phyloP scores from a whole-genome alignment of 92 coral and sea anemone species.

The Muricea muricata region DNA sequence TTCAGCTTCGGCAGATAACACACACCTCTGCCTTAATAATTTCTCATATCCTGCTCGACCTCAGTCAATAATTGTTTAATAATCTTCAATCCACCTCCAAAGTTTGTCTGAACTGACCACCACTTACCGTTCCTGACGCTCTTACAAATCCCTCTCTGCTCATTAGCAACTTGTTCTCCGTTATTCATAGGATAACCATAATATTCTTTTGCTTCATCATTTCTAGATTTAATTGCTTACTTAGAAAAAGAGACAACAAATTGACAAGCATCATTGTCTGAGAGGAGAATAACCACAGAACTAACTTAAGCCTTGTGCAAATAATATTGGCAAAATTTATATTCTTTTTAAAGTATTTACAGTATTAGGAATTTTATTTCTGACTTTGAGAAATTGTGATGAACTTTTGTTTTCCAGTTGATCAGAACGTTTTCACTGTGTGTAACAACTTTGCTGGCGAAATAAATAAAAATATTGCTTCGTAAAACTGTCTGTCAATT shows the following conservation, averaged over 20 bases:
- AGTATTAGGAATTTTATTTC: neutral
- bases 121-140: too few relatives aligned
- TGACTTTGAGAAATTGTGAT: neutral
- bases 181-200: too few relatives aligned
- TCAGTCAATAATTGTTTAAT: too few relatives aligned
- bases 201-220: too few relatives aligned
- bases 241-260: constrained; percentile 25
- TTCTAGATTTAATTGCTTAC: constrained; percentile 42
- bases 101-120: too few relatives aligned
- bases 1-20: too few relatives aligned
- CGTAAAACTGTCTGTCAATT: neutral
- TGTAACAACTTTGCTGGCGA: constrained; percentile 29
- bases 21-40: too few relatives aligned
- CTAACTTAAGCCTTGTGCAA: constrained; percentile 6
- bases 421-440: neutral
- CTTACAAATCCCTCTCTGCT: too few relatives aligned
- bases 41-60: too few relatives aligned
- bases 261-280: neutral
- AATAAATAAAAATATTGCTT: neutral
- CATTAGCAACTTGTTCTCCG: too few relatives aligned
- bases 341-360: neutral
- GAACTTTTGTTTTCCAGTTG: neutral
- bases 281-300: neutral
- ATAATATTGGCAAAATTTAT: constrained; percentile 7
- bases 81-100: too few relatives aligned